These are phyloP conservation scores for Papilio polytes DNA, from an alignment of 1,140 invertebrate species.

Conservation along the genomic window DNA sequence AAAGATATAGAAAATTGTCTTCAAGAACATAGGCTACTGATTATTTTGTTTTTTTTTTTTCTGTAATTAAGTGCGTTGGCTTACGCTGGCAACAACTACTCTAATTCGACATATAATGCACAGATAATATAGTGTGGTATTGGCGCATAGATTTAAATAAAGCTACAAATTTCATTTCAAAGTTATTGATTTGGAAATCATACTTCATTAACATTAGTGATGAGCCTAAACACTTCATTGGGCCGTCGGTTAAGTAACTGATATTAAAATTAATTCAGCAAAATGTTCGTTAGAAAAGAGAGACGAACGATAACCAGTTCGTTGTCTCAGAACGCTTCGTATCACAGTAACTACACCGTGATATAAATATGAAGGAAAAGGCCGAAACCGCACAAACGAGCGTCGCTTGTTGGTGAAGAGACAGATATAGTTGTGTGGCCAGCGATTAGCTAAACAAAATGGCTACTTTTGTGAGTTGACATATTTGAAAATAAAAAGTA, in stretches of 20 bases:
- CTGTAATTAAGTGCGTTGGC: no score
- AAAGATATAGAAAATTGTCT: no score
- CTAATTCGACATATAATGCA: neutral
- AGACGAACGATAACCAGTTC: slow-evolving; percentile 67
- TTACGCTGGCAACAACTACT: no score
- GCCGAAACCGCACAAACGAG: slow-evolving; percentile 69
- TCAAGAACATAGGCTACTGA: no score
- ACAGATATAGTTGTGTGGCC: slow-evolving; percentile 70
- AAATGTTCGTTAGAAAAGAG: slow-evolving; percentile 74
- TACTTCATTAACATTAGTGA: slow-evolving; percentile 46
- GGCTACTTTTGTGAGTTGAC: slow-evolving; percentile 77
- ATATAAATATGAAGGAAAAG: slow-evolving; percentile 76
- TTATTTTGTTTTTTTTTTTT: no score
- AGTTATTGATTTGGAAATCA: slow-evolving; percentile 50
- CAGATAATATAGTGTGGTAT: neutral
- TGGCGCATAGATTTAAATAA: neutral
- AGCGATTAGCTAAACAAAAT: slow-evolving; percentile 81
- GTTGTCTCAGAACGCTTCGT: slow-evolving; percentile 55
- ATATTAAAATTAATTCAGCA: slow-evolving; percentile 66
- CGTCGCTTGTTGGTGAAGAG: slow-evolving; percentile 66
- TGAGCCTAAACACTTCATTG: slow-evolving; percentile 52
- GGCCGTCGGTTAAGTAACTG: slow-evolving; percentile 66
- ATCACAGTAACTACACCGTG: slow-evolving; percentile 52
- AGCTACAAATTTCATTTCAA: neutral
- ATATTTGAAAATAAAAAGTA: slow-evolving; percentile 21